These are phyloP conservation scores for Tillus elongatus DNA, from an alignment of 2,888 invertebrate genomes.

Conservation along the genomic window DNA sequence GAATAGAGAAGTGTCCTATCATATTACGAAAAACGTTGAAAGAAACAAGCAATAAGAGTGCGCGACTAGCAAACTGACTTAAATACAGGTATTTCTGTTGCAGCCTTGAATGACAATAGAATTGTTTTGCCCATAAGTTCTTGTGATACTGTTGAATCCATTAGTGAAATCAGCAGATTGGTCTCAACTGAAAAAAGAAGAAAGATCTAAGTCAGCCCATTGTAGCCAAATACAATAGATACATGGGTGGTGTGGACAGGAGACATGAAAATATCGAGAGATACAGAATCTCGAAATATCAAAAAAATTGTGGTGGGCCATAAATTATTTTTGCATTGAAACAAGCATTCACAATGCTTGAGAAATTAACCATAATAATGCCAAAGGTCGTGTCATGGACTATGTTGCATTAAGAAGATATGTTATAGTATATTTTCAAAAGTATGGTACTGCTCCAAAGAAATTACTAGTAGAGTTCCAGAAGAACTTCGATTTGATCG, in stretches of 20 bases:
- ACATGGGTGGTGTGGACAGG: conserved; percentile 24
- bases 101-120: conserved; percentile 20
- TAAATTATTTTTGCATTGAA: conserved; percentile 18
- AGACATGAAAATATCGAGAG: conserved; percentile 24
- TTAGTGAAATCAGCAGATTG: conserved; percentile 18
- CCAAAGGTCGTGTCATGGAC: no score
- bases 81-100: conserved; percentile 15
- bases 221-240: conserved; percentile 22
- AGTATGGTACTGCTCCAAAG: no score
- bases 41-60: no score
- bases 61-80: no score
- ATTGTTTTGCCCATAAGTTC: conserved; percentile 18
- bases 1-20: no score
- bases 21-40: no score
- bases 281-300: conserved; percentile 21
- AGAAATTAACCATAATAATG: no score
- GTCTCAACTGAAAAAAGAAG: conserved; percentile 20
- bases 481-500: conserved; percentile 7
- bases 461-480: no score
- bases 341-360: conserved; percentile 13
- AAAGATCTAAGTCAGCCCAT: conserved; percentile 18
- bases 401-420: no score
- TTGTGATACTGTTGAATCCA: conserved; percentile 18
- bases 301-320: conserved; percentile 24
- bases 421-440: no score